These are phyloP conservation scores for Phaedon cochleariae DNA, from an alignment of 2,888 invertebrate genomes.

Conservation along the genomic window DNA sequence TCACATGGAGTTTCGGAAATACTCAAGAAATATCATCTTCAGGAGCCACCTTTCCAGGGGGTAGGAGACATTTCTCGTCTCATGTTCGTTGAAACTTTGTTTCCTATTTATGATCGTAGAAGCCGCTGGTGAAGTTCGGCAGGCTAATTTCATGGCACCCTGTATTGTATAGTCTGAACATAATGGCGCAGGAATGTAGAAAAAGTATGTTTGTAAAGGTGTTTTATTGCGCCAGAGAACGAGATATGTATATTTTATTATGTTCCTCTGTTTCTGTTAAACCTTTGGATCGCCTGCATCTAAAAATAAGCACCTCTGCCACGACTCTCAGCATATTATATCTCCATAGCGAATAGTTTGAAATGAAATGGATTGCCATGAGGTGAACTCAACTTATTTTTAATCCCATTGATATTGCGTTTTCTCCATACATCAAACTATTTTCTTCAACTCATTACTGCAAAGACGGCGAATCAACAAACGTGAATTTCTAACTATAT, in stretches of 20 bases:
- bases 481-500: not conserved
- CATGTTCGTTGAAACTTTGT: too few species aligned
- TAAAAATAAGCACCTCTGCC: constrained; percentile 16
- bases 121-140: too few species aligned
- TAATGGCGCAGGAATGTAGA: not conserved
- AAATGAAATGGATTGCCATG: constrained; percentile 16
- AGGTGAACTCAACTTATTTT: constrained; percentile 17
- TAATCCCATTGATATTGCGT: constrained; percentile 15
- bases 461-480: constrained; percentile 4
- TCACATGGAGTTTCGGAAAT: too few species aligned
- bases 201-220: constrained; percentile 20
- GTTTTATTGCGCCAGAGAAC: constrained; percentile 7
- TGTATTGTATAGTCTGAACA: not conserved
- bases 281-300: constrained; percentile 13
- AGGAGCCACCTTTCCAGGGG: too few species aligned
- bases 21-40: too few species aligned
- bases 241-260: constrained; percentile 17
- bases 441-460: not conserved
- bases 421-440: constrained; percentile 4
- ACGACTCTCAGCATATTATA: constrained; percentile 3
- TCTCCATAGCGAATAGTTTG: constrained; percentile 12
- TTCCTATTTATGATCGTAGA: too few species aligned
- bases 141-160: too few species aligned
- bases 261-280: constrained; percentile 11
- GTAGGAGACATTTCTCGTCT: too few species aligned